Evolutionary conservation across 30 jellyfish, hydroid and myxozoan genomes (phyloP), one percentile per base, ranked within the genome.

Genomic region (Mastigias papua): DNA sequence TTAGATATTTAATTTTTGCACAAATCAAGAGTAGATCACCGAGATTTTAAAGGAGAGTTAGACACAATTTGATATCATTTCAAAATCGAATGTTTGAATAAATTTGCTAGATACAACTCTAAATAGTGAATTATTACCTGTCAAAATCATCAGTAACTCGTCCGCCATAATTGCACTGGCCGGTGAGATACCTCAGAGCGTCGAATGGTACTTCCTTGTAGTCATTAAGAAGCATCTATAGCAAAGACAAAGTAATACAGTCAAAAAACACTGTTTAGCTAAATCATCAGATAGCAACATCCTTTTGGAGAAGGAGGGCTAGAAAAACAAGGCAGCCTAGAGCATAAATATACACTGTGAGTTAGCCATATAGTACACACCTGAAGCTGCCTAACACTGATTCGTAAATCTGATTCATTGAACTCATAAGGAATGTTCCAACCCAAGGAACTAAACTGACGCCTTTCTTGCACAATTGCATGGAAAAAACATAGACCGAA

Each of bases 401-500:
- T 86, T 25, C 95, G 64, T 22, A 86, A 69, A 73, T 86, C 95
- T 13, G 95, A 86, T 69, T 86, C 95, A 69, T 86, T 86, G 62
- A 86, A 86, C 62, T 86, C 95, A 49, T 86, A 86, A 30, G 95
- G 95, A 73, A 86, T 86, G 34, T 86, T 86, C 95, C 95, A 86
- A 4, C 95, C 95, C 21, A 86, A 84, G 0, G 95, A 73, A 29
- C 89, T 66, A 70, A 86, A 86, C 80, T 86, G 95, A 11, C 95
- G 64, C 66, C 95, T 35, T 62, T 86, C 95, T 73, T 86, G 95
- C n/a, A 86, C 95, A 29, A 86, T 74, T 25, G 95, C 95, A 28
- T 86, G 95, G 70, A 86, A 86, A 49, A 86, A 86, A 48, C 95
- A 86, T 21, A 86, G 76, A 21, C 95, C 95, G 67, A 58, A 86